Conservation (phyloP, 2,888 invertebrate genomes). For the Syrphus vitripennis region DNA sequence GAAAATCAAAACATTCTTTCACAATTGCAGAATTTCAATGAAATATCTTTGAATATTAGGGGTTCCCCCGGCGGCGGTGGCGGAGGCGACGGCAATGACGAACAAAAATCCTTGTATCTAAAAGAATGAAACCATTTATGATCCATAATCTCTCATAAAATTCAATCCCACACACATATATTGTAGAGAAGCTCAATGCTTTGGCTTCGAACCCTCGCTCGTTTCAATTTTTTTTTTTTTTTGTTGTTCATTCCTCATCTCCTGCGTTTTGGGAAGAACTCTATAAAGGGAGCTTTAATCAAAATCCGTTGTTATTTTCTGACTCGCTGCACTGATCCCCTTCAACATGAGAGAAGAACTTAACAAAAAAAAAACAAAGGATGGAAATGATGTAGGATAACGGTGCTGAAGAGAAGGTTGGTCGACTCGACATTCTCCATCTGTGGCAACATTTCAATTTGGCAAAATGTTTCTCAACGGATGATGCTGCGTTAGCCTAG, state of each 20-base stretch:
- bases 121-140: conserved; percentile 79
- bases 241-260: conserved; percentile 10
- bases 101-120: conserved; percentile 43
- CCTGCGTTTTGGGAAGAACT: conserved; percentile 68
- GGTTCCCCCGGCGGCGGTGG: not conserved
- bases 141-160: conserved; percentile 80
- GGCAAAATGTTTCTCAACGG: conserved; percentile 71
- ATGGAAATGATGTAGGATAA: conserved; percentile 18
- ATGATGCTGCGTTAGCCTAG: conserved; percentile 68
- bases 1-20: conserved; percentile 37
- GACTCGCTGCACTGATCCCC: conserved; percentile 83
- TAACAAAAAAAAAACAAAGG: conserved; percentile 14
- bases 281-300: conserved; percentile 81
- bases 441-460: conserved; percentile 72
- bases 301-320: conserved; percentile 84
- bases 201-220: conserved; percentile 9
- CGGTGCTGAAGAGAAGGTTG: conserved; percentile 30
- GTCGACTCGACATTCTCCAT: conserved; percentile 67
- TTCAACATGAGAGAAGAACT: conserved; percentile 37
- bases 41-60: conserved; percentile 34
- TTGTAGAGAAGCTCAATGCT: not conserved
- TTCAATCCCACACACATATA: conserved; percentile 74
- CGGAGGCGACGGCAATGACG: not conserved
- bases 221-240: not conserved
- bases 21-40: conserved; percentile 37